Percentiles rank a stretch among this genome's conserved stretches.
Conservation (phyloP, 2,888 invertebrate genomes). For the Platerodrilus igneus region DNA sequence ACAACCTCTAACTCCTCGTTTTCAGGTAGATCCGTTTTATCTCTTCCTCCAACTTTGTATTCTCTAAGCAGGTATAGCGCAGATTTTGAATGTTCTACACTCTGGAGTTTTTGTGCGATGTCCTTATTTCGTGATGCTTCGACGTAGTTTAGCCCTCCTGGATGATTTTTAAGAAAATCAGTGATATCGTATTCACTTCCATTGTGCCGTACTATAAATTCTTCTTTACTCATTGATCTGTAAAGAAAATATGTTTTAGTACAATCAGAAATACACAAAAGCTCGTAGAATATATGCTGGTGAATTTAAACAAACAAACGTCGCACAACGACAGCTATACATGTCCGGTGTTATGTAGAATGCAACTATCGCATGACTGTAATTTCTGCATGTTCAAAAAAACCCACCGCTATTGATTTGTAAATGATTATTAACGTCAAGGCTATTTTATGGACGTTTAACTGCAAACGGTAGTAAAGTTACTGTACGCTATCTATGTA, state of each 20-base stretch:
- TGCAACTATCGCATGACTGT: constrained; percentile 20
- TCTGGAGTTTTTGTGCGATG: constrained; percentile 52
- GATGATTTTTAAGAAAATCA: constrained; percentile 65
- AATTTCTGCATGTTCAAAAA: constrained; percentile 11
- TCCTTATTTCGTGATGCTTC: constrained; percentile 54
- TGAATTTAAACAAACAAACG: too few species aligned
- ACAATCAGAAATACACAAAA: too few species aligned
- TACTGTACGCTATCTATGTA: too few species aligned
- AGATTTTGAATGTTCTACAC: constrained; percentile 58
- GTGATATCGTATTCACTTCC: constrained; percentile 59
- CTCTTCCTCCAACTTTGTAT: constrained; percentile 51
- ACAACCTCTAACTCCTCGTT: constrained; percentile 48
- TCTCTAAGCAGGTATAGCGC: constrained; percentile 63
- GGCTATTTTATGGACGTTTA: too few species aligned
- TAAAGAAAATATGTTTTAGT: constrained; percentile 1
- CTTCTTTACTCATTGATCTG: constrained; percentile 13
- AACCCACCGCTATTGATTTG: constrained; percentile 15
- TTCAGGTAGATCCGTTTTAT: constrained; percentile 29
- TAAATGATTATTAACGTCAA: constrained; percentile 12
- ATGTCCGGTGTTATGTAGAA: too few species aligned
- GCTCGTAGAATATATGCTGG: too few species aligned
- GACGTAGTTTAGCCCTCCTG: constrained; percentile 65
- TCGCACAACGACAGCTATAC: background rate
- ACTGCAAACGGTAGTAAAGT: too few species aligned
- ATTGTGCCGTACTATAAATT: constrained; percentile 21